Conservation (phyloP, 64 coral and sea anemone genomes). For the Montipora efflorescens region DNA sequence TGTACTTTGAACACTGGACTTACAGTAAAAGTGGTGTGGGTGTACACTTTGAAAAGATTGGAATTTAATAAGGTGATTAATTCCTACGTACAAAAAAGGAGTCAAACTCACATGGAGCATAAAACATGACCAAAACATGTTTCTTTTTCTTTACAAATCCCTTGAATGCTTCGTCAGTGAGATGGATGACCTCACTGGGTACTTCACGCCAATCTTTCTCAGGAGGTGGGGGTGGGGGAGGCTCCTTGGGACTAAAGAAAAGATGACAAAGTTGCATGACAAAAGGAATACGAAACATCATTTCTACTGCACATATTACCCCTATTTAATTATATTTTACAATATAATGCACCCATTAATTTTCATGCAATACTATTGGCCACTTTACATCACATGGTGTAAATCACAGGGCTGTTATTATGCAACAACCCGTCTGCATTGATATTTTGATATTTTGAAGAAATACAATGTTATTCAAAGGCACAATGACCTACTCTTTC, state of each 20-base stretch:
- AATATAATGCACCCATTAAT: no score
- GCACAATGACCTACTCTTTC: conserved; percentile 89
- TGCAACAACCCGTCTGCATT: no score
- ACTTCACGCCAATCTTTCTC: conserved; percentile 92
- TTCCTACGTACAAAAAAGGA: no score
- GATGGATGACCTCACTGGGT: conserved; percentile 77
- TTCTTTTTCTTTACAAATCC: conserved; percentile 95
- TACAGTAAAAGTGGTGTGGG: no score
- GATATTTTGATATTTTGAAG: no score
- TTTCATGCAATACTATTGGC: neutral
- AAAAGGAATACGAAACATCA: neutral
- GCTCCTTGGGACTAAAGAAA: conserved; percentile 89
- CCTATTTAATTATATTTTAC: no score
- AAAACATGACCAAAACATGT: conserved; percentile 98
- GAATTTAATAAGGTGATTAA: no score
- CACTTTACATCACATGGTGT: no score
- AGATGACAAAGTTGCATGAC: neutral
- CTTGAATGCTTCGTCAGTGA: conserved; percentile 90
- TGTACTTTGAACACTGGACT: no score
- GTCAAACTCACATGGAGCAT: conserved; percentile 95
- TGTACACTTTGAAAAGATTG: no score
- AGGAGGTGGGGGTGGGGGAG: conserved; percentile 92
- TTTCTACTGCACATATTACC: no score
- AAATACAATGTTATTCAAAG: neutral
- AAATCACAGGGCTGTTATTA: no score